Base-by-base conservation (phyloP, 1,140 invertebrate genomes). In the Drosophila aff. region DNA sequence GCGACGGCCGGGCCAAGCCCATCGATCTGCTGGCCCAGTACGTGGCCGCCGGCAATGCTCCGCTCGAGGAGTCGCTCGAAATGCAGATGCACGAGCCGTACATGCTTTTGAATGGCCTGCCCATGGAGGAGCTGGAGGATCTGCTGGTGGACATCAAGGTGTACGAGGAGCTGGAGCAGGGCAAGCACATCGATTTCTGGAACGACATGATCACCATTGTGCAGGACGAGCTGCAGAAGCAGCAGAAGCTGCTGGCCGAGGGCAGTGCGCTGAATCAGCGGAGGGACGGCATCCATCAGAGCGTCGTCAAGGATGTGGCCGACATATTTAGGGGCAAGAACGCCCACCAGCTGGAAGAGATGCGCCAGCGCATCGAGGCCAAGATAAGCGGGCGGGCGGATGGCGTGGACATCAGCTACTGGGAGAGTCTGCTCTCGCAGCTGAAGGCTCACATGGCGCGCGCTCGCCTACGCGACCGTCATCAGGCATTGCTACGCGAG, bases 21-120 rank as follows among this genome's bases (percentile, higher is more conserved):
- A 99, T 99, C 82, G 99, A 99, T 95, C 94, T 99, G 57, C 93
- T 99, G 46, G 98, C 98, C 0, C 98, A 99, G 93, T 99, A 99
- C 90, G 98, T 99, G 31, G 98, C 96, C 92, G 63, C 85, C 1
- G 85, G 81, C 23, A 96, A 97, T 1, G 97, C 98, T 91, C 97
- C 98, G 84, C 96, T 98, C 82, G 96, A 97, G 38, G 97, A 98
- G 93, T 97, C 97, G 4, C 96, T 99, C 28, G 98, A 99, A 94
- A 98, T 99, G 97, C 98, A 99, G 93, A 98, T 99, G 97, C 98
- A 99, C 91, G 98, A 99, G 93, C 99, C 99, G 0, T 99, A 99
- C 85, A 98, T 97, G 0, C 98, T 99, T 92, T 94, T 99, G 0
- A 97, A 98, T 92, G 99, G 98, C 3, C 93, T 99, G 31, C 96